Percentiles rank a stretch among this genome's conserved stretches.
Conservation (phyloP, 2,113 vertebrate genomes). For the Mesitornis unicolor region DNA sequence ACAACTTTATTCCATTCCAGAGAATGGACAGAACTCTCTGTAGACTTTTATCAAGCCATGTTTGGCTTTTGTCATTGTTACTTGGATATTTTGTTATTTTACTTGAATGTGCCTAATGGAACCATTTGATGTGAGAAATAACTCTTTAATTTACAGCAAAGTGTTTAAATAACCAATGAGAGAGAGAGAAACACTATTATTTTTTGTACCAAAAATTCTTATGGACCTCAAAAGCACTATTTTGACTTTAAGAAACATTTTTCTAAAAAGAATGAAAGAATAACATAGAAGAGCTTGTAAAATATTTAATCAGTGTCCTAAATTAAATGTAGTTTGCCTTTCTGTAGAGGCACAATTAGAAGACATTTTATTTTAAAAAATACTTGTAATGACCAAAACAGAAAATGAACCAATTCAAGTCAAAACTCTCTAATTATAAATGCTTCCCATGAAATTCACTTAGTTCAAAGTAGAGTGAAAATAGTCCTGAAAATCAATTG, state of each 20-base stretch:
- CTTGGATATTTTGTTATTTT: constrained; percentile 83
- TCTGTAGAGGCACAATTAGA: constrained; percentile 57
- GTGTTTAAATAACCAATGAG: constrained; percentile 75
- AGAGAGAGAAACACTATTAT: constrained; percentile 65
- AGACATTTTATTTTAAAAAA: background rate
- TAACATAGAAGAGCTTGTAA: constrained; percentile 51
- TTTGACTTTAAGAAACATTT: constrained; percentile 76
- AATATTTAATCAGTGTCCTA: constrained; percentile 62
- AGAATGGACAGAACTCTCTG: constrained; percentile 89
- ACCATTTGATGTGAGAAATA: constrained; percentile 81
- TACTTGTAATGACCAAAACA: background rate
- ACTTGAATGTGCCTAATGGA: constrained; percentile 89
- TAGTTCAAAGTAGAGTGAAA: background rate
- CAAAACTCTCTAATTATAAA: constrained; percentile 9
- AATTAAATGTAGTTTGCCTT: constrained; percentile 65
- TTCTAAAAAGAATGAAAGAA: constrained; percentile 56
- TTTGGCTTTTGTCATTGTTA: constrained; percentile 84
- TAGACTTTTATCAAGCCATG: constrained; percentile 87
- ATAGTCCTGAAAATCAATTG: background rate
- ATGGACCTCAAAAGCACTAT: constrained; percentile 80
- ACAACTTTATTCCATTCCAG: constrained; percentile 92
- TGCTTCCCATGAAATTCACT: background rate
- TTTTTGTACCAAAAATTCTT: constrained; percentile 85
- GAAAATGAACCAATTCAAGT: background rate
- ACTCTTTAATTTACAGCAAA: constrained; percentile 77